phyloP scores from a whole-genome alignment of 2,113 vertebrate species.

The Lycaon pictus region DNA sequence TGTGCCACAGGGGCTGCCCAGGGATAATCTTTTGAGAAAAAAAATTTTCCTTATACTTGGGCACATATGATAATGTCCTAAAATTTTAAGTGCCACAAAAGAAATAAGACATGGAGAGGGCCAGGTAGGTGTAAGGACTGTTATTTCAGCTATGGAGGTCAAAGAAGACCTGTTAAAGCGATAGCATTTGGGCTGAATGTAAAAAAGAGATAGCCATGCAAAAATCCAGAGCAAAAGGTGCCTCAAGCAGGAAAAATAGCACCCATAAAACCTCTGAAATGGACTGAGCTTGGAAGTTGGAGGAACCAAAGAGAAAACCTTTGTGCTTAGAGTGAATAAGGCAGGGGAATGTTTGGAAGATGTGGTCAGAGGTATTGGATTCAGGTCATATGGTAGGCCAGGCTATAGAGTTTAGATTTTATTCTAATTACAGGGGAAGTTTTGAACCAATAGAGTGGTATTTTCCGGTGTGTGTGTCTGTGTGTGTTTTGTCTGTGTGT shows the following conservation, averaged over 20 bases:
- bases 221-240: conserved; percentile 7
- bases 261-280: background rate
- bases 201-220: background rate
- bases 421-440: background rate
- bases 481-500: background rate
- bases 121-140: background rate
- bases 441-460: background rate
- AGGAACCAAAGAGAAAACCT: background rate
- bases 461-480: background rate
- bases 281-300: background rate
- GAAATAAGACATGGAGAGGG: background rate
- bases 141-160: background rate
- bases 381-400: background rate
- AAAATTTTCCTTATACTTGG: background rate
- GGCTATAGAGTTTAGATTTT: background rate
- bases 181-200: background rate
- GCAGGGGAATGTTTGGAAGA: background rate
- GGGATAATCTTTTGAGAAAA: background rate
- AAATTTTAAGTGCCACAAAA: background rate
- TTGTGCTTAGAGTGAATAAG: background rate
- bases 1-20: too few species aligned
- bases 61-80: background rate
- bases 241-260: background rate
- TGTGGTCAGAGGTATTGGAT: background rate
- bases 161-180: conserved; percentile 13